Percentiles rank a stretch among this genome's conserved stretches.
These are phyloP conservation scores for Myrmecophaga tridactyla DNA, from an alignment of 2,113 vertebrate genomes.

Conservation along the genomic window DNA sequence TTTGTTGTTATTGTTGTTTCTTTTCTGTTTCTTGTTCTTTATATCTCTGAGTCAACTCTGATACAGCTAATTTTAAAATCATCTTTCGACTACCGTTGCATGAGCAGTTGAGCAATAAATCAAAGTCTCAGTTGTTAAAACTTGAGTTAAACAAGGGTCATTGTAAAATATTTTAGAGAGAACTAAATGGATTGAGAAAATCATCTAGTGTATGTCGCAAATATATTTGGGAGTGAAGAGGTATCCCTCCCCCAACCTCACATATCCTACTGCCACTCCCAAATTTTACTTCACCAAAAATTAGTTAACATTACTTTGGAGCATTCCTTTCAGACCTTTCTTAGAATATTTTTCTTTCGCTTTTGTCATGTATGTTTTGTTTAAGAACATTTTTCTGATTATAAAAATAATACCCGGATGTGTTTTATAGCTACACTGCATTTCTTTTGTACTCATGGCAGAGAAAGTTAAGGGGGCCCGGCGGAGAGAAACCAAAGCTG, in stretches of 20 bases:
- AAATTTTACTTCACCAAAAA: not conserved
- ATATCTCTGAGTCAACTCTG: not conserved
- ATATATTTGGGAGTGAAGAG: not conserved
- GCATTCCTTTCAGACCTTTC: not conserved
- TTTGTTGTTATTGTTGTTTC: not conserved
- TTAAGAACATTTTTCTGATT: slow-evolving; percentile 22
- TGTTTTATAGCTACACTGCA: not conserved
- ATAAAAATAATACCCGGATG: not conserved
- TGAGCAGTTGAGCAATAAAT: not conserved
- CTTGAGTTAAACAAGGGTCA: not conserved
- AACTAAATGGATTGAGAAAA: not conserved
- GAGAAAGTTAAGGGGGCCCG: not conserved
- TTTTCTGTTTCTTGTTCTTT: slow-evolving; percentile 13
- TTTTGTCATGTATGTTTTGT: not conserved
- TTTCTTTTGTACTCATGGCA: not conserved
- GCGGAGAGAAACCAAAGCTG: not conserved
- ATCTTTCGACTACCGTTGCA: not conserved
- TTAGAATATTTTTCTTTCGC: not conserved
- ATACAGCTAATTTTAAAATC: not conserved
- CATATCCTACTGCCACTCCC: not conserved
- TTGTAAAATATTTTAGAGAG: not conserved
- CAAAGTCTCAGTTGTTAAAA: not conserved
- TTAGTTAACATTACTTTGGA: not conserved
- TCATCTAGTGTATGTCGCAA: not conserved
- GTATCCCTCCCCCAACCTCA: not conserved